Evolutionary conservation across 2,113 vertebrate species (phyloP).

Genomic region (Cyanistes caeruleus): DNA sequence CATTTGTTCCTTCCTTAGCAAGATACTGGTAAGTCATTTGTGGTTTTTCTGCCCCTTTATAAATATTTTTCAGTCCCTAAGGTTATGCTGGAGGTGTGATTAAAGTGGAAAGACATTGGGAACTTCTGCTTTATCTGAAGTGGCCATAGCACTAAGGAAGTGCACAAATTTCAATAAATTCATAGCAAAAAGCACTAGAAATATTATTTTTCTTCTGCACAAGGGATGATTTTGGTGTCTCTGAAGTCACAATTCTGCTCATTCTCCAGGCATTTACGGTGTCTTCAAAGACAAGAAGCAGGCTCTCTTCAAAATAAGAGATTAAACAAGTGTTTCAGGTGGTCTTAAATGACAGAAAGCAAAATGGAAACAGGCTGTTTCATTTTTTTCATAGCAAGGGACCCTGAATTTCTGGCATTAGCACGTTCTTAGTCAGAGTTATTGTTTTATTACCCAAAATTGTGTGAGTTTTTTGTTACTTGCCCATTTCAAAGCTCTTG

Average conservation of each 20-base stretch:
- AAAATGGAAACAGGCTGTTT: neutral
- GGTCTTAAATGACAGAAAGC: neutral
- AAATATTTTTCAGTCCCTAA: neutral
- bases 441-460: neutral
- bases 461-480: neutral
- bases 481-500: neutral
- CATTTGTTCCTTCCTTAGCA: fast-evolving
- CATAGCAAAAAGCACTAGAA: neutral
- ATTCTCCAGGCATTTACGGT: neutral
- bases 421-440: neutral
- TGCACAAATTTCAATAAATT: neutral
- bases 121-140: neutral
- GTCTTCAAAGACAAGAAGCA: neutral
- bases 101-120: neutral
- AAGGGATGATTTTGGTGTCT: neutral
- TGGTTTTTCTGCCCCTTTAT: neutral
- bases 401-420: neutral
- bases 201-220: neutral
- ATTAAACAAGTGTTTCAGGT: neutral
- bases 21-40: fast-evolving
- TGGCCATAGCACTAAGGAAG: neutral
- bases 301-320: neutral
- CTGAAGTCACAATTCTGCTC: neutral
- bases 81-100: neutral
- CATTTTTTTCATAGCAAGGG: neutral